Evolutionary conservation across 2,113 vertebrate species (phyloP).

Genomic region (Notarius lentiginosus): DNA sequence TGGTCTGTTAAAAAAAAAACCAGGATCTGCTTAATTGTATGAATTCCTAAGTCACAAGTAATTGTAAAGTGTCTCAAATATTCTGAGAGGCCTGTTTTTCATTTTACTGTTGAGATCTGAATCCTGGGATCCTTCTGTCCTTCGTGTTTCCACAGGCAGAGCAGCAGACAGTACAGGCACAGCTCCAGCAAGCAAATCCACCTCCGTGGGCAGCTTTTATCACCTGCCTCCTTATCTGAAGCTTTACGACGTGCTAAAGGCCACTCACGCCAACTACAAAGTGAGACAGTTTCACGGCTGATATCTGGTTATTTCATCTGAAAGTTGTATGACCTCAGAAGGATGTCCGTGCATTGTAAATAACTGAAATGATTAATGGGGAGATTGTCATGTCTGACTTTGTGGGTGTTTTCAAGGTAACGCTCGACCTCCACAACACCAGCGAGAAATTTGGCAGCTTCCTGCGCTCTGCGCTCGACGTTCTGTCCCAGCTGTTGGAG

Average conservation of each 20-base stretch:
- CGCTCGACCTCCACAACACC: constrained; percentile 89
- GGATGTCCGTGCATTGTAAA: background rate
- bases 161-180: constrained; percentile 79
- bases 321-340: background rate
- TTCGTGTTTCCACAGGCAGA: constrained; percentile 73
- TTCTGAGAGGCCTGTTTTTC: background rate
- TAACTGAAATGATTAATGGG: background rate
- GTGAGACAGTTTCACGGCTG: constrained; percentile 61
- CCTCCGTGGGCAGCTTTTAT: constrained; percentile 89
- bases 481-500: constrained; percentile 92
- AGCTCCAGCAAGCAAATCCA: constrained; percentile 83
- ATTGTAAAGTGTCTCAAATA: background rate
- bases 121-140: constrained; percentile 2
- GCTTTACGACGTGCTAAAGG: constrained; percentile 93
- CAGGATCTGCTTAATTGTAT: background rate
- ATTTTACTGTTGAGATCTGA: constrained; percentile 1
- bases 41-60: background rate
- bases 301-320: background rate
- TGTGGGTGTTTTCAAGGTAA: constrained; percentile 75
- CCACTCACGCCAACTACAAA: constrained; percentile 96
- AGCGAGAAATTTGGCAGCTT: constrained; percentile 96
- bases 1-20: background rate
- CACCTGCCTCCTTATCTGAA: constrained; percentile 94
- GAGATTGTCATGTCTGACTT: background rate
- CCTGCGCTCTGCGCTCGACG: constrained; percentile 85